Conservation (phyloP, 2,113 vertebrate genomes). For the Aix galericulata region DNA sequence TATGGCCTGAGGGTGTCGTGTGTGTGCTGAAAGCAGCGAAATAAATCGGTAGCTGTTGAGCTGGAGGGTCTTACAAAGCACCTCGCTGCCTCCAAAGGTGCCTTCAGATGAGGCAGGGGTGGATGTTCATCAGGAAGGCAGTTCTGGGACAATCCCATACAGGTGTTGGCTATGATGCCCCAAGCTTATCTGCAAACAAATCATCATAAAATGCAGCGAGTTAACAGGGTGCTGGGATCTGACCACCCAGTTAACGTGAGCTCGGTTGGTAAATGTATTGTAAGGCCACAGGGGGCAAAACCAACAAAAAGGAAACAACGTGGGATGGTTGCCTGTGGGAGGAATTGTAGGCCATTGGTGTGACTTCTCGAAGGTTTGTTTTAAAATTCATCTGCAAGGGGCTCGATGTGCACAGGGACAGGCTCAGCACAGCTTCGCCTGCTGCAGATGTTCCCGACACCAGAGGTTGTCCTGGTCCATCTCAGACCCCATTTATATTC, state of each 20-base stretch:
- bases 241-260: background rate
- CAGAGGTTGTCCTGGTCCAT: background rate
- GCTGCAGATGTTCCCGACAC: background rate
- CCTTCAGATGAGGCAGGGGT: background rate
- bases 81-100: background rate
- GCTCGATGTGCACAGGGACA: background rate
- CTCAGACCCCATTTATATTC: background rate
- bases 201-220: background rate
- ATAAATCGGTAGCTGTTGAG: background rate
- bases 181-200: background rate
- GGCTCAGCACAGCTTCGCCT: background rate
- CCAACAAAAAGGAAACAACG: too few relatives aligned
- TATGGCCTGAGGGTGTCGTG: too few relatives aligned
- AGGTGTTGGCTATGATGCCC: too few relatives aligned
- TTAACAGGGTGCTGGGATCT: background rate
- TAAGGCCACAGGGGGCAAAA: background rate
- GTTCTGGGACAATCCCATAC: background rate
- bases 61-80: background rate
- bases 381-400: background rate
- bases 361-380: background rate
- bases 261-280: too few relatives aligned
- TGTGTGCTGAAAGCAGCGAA: too few relatives aligned
- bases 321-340: background rate
- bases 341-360: background rate
- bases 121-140: background rate